These are phyloP conservation scores for Cirrhinus mrigala DNA, from an alignment of 2,797 vertebrate genomes.

Conservation along the genomic window DNA sequence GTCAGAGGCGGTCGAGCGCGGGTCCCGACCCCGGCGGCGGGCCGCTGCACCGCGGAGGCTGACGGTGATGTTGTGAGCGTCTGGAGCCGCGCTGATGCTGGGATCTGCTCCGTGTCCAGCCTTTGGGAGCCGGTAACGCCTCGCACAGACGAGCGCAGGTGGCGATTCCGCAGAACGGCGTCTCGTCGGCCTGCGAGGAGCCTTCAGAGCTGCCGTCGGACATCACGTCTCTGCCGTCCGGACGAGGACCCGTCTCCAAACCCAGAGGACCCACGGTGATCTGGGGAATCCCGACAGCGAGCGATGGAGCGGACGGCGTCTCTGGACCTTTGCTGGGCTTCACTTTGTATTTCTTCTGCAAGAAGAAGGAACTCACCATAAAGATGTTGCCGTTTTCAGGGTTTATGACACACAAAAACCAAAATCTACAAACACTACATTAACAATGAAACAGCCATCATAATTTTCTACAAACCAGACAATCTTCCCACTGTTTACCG, in stretches of 20 bases:
- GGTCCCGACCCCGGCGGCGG: background rate
- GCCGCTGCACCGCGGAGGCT: background rate
- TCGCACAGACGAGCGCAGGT: background rate
- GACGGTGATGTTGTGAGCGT: background rate
- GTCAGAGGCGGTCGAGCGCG: no score
- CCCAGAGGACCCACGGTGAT: background rate
- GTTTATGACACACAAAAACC: background rate
- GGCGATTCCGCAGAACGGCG: background rate
- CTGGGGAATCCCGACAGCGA: background rate
- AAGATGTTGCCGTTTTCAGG: background rate
- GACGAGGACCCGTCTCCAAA: background rate
- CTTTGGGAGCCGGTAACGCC: background rate
- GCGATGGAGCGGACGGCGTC: background rate
- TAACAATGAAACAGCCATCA: constrained; percentile 13
- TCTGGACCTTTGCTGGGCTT: background rate
- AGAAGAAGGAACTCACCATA: background rate
- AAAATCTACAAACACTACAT: constrained; percentile 20
- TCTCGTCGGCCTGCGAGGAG: background rate
- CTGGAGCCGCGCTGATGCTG: background rate
- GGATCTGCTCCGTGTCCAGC: background rate
- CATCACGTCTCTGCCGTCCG: background rate
- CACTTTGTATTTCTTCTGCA: background rate
- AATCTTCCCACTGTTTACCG: constrained; percentile 86
- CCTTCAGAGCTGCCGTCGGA: background rate
- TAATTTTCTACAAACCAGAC: constrained; percentile 90